A percentile compares a stretch with the other conserved stretches of the same genome.
Evolutionary conservation across 2,113 vertebrate species (phyloP).

Genomic region (Isichthys henryi): DNA sequence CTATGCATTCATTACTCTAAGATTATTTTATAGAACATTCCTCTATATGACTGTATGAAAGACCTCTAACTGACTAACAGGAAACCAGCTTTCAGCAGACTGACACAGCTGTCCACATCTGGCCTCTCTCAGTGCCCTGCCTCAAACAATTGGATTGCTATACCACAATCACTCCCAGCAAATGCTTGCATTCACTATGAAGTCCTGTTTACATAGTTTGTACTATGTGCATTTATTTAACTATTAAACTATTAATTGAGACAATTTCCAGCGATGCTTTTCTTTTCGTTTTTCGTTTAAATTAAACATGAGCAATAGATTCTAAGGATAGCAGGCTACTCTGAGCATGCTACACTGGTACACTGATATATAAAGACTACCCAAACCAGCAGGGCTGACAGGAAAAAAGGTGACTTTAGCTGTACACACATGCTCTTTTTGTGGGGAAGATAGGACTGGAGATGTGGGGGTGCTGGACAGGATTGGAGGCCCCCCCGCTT

Average conservation of each 20-base stretch:
- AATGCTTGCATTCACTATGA: not conserved
- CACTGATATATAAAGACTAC: not conserved
- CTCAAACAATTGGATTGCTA: not conserved
- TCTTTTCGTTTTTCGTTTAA: not conserved
- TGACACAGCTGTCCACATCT: not conserved
- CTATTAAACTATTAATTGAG: not conserved
- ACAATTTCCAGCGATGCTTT: not conserved
- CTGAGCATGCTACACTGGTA: not conserved
- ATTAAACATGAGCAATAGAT: not conserved
- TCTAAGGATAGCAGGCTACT: not conserved
- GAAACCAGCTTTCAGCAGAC: not conserved
- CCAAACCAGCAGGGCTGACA: not conserved
- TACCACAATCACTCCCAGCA: not conserved
- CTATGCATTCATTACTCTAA: not conserved
- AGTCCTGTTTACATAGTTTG: not conserved
- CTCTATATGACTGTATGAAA: not conserved
- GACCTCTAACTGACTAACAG: not conserved
- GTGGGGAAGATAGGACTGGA: not conserved
- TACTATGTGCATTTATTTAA: not conserved
- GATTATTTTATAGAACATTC: not conserved
- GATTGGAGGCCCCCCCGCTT: not conserved
- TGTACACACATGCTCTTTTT: not conserved
- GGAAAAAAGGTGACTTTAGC: not conserved
- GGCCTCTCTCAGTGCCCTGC: not conserved
- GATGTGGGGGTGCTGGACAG: not conserved